Percentiles rank a stretch among this genome's conserved stretches.
Conservation (phyloP, 1,140 invertebrate genomes). For the Atta colombica region DNA sequence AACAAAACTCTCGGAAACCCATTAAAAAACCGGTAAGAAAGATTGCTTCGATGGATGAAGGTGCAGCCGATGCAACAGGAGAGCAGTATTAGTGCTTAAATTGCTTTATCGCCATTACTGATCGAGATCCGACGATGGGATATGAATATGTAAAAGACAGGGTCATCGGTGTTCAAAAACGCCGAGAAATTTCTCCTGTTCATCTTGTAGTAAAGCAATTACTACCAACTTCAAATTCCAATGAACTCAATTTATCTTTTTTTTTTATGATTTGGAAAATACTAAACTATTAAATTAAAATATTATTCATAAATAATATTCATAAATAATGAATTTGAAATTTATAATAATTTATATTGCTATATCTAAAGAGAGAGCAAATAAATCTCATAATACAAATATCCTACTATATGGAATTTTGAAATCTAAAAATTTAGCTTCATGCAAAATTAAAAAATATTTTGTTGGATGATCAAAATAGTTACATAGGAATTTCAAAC, state of each 20-base stretch:
- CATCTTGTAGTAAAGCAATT: constrained; percentile 34
- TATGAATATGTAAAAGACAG: constrained; percentile 72
- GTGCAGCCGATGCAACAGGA: constrained; percentile 3
- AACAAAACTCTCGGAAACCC: not conserved
- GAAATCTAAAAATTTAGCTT: no score
- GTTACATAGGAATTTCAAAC: no score
- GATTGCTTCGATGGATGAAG: constrained; percentile 38
- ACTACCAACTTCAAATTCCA: not conserved
- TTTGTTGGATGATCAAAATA: no score
- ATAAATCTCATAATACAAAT: not conserved
- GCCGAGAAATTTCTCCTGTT: constrained; percentile 50
- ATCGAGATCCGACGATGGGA: constrained; percentile 70
- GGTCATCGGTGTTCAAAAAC: constrained; percentile 57
- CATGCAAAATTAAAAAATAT: no score
- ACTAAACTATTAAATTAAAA: not conserved
- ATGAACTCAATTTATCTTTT: not conserved
- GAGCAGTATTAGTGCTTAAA: constrained; percentile 67
- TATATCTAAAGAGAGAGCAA: not conserved
- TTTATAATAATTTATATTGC: not conserved
- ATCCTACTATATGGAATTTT: not conserved
- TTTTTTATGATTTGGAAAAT: not conserved
- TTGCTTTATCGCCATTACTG: constrained; percentile 67
- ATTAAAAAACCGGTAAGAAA: constrained; percentile 61
- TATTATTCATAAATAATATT: not conserved
- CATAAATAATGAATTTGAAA: not conserved